Evolutionary conservation across 2,888 invertebrate species (phyloP).

Genomic region (Ptilodon capucinus): DNA sequence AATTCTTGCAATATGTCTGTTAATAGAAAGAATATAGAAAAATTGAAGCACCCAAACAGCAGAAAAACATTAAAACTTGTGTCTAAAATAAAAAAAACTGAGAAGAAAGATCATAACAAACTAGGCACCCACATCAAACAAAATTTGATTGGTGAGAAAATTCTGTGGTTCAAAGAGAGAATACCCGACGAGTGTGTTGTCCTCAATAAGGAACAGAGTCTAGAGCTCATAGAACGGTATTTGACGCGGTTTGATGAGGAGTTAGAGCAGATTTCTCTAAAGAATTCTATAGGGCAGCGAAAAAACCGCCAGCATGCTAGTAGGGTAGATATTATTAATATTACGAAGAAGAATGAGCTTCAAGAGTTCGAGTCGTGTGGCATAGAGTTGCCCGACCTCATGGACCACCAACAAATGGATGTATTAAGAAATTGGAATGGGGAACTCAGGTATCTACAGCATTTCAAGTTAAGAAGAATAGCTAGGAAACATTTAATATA

Average conservation of each 20-base stretch:
- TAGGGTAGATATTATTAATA: slow-evolving; percentile 89
- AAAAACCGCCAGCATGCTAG: slow-evolving; percentile 90
- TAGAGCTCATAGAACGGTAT: slow-evolving; percentile 82
- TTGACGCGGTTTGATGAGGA: slow-evolving; percentile 87
- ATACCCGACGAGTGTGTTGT: slow-evolving; percentile 79
- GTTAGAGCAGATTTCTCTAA: slow-evolving; percentile 89
- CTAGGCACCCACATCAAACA: slow-evolving; percentile 87
- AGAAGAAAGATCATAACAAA: slow-evolving; percentile 84
- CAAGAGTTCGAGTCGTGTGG: slow-evolving; percentile 91
- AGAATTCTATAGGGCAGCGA: slow-evolving; percentile 89
- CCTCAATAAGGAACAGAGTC: slow-evolving; percentile 84
- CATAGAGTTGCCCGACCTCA: slow-evolving; percentile 89
- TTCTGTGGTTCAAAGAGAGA: slow-evolving; percentile 89
- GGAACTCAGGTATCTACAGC: slow-evolving; percentile 84
- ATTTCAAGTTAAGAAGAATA: slow-evolving; percentile 85
- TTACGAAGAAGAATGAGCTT: slow-evolving; percentile 88
- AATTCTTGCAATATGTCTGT: too few species aligned
- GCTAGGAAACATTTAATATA: slow-evolving; percentile 66
- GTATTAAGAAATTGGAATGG: slow-evolving; percentile 86
- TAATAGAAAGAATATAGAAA: slow-evolving; percentile 64
- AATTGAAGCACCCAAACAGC: slow-evolving; percentile 92
- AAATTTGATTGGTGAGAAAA: slow-evolving; percentile 89
- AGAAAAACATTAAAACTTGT: slow-evolving; percentile 89
- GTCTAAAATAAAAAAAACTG: slow-evolving; percentile 86
- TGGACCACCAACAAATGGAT: slow-evolving; percentile 82